Base-by-base conservation (phyloP, 2,113 vertebrate genomes). In the Tachuris rubrigastra region DNA sequence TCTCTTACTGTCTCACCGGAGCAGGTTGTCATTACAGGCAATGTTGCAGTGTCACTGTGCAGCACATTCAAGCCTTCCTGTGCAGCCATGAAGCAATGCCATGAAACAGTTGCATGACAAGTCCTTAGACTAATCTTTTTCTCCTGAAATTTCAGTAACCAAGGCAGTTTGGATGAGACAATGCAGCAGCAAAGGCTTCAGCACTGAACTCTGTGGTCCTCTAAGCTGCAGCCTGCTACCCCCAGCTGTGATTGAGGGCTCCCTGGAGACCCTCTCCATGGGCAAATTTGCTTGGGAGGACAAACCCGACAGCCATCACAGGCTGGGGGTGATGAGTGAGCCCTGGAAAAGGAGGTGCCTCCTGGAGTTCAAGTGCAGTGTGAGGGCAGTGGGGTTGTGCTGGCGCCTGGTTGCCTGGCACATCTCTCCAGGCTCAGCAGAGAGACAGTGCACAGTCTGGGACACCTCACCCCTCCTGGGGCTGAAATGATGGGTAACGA, bases 241-340 rank as follows among this genome's bases (percentile, higher is more conserved):
- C 41, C 15, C 0, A 0, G 12, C 9, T 2, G 3, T 46, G 17
- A 24, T 65, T 79, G 49, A 62, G 27, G 18, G 19, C 22, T 66
- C 39, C 8, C 28, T 62, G 41, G 33, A 74, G 31, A 63, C 19
- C 5, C n/a, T 80, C 23, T 85, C 69, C 21, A 8, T 28, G 19
- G 33, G 25, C 24, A 94, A 72, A 8, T 31, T 74, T 75, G 35
- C 31, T 25, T 71, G 47, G 31, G 31, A 90, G 35, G 46, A 68
- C 41, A 87, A 78, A 62, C 2, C 9, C 21, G 33, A 62, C 1
- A 2, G 66, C 37, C 49, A n/a, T 35, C 35, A 58, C 60, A 74
- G 50, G 35, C 22, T 85, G 58, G 20, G 24, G 19, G 10, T 74
- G 52, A 23, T 33, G 35, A 52, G 22, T 3, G 10, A 73, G 47